Conservation (phyloP, 1,140 invertebrate species). For the Macrotrachela quadricornifera region DNA sequence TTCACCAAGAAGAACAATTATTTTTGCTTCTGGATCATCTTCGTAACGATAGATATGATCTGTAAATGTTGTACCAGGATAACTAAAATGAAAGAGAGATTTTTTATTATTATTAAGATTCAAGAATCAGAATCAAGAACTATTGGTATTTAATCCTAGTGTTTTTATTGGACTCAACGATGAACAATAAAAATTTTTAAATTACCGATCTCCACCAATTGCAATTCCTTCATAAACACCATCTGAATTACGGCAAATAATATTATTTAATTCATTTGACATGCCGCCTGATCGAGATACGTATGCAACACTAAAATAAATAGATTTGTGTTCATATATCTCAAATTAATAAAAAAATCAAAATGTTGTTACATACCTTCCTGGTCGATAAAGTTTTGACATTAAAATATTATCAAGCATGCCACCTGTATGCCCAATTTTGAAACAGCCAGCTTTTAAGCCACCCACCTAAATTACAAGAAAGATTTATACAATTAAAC, state of each 20-base stretch:
- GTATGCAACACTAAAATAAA: slow-evolving; percentile 53
- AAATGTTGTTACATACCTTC: slow-evolving; percentile 33
- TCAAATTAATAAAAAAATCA: no score
- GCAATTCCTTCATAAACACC: slow-evolving; percentile 93
- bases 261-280: slow-evolving; percentile 98
- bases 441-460: slow-evolving; percentile 94
- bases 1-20: slow-evolving; percentile 85
- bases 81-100: no score
- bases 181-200: no score
- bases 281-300: slow-evolving; percentile 94
- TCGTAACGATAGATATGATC: slow-evolving; percentile 77
- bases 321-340: no score
- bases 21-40: slow-evolving; percentile 51
- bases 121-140: no score
- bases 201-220: slow-evolving; percentile 77
- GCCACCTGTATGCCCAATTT: slow-evolving; percentile 96
- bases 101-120: no score
- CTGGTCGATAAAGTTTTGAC: slow-evolving; percentile 81
- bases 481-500: no score
- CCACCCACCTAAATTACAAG: slow-evolving; percentile 35
- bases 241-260: slow-evolving; percentile 82
- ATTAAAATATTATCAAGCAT: slow-evolving; percentile 99
- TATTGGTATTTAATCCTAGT: no score
- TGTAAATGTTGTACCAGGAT: slow-evolving; percentile 93
- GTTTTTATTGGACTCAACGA: no score